Base-by-base conservation (phyloP, 1,140 invertebrate species). In the Cydia splendana region DNA sequence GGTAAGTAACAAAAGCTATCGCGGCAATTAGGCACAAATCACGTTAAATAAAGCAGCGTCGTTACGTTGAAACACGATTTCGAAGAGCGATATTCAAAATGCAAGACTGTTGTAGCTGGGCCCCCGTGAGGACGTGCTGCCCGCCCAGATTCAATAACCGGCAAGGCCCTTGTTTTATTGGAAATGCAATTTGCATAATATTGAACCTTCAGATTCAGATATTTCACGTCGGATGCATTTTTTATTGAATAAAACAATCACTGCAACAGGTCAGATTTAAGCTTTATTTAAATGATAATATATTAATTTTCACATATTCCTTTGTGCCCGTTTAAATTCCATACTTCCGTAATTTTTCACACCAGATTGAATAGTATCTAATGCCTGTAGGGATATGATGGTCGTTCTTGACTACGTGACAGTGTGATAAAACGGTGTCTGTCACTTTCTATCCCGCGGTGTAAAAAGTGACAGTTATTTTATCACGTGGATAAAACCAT, bases 131-230 rank as follows among this genome's bases (percentile, higher is more conserved):
- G 15, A 9, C 13, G 67, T 4, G 67, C 30, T 42, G 67, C 67
- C 65, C 9, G 34, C 15, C 6, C 15, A 71, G 67, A 71, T 71
- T 45, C 34, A 71, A 71, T 71, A 71, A 62, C 30, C 34, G 67
- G 2, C 67, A 12, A 71, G 67, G 30, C 34, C 67, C 67, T 71
- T 71, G 30, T 71, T 71, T 42, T 38, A 38, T 18, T 71, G 67
- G 67, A 45, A 71, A 38, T 71, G 28, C 67, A 71, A 71, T 71
- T 71, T 71, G 67, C 67, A 71, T 71, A 71, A 71, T 71, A 71
- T 71, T 71, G 67, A 71, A 71, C 67, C 67, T 38, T 71, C 67
- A 18, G 67, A 38, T 38, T 71, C 34, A 38, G 30, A 71, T 71
- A 71, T 71, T 71, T 71, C 34, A 45, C 18, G 9, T 71, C n/a